Base-by-base conservation (phyloP, 1,140 invertebrate genomes). In the Drosophila obscura region DNA sequence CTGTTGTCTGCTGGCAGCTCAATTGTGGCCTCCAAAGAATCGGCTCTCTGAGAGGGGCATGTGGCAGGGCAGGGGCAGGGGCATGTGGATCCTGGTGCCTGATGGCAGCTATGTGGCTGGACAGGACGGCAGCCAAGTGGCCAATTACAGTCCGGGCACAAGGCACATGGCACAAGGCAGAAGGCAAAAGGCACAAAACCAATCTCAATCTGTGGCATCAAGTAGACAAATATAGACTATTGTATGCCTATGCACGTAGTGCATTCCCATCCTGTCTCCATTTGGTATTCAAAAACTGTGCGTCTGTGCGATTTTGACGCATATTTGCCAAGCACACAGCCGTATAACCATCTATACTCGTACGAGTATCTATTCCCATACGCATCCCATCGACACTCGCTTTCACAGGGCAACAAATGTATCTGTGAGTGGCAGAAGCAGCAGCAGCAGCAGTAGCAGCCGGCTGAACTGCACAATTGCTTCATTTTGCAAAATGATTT, bases 231-330 rank as follows among this genome's bases (percentile, higher is more conserved):
- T 85, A 85, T 85, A 75, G 82, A 85, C 82, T 87, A 69, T 68
- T 78, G 28, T 66, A 74, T 68, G 72, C 61, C 76, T 56, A 80
- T 64, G 61, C 62, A 77, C 48, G 60, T 57, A 56, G 45, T 67
- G 64, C 56, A 45, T 61, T 43, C 50, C 48, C 62, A 44, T 64
- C 46, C 48, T 64, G 71, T 71, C 69, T 85, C 73, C 69, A 84
- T 89, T 89, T 89, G 78, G 84, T 88, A 89, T 90, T 84, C 85
- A 81, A 85, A 89, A 89, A 89, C 85, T 73, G 85, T 89, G 77
- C 85, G 77, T 90, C 77, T 82, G 79, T 85, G 82, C 79, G 80
- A 81, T 90, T 90, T 83, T 79, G 85, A 89, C 85, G 84, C 84
- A 89, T 85, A 90, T 90, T 85, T 89, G 74, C 85, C 64, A 66